Conservation (phyloP, 2,113 vertebrate genomes). For the Indicator indicator region DNA sequence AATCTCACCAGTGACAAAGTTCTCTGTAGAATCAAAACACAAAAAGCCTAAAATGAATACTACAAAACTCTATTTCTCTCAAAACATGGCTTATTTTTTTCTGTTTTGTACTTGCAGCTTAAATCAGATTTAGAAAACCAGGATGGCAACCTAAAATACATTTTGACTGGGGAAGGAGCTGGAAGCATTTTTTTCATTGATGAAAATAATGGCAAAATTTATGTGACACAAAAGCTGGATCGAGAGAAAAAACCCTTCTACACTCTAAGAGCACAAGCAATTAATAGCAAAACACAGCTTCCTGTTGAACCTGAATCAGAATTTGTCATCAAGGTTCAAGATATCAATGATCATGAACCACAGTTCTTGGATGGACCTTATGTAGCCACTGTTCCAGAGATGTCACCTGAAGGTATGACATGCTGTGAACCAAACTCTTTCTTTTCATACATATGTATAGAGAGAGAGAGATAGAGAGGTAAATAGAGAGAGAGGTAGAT, state of each 20-base stretch:
- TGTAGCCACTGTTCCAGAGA: slow-evolving; percentile 88
- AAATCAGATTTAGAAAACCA: slow-evolving; percentile 86
- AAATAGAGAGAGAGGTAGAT: too few relatives aligned
- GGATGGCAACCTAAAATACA: slow-evolving; percentile 80
- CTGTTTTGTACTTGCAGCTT: slow-evolving; percentile 75
- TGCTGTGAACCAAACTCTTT: not conserved
- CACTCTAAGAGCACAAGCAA: slow-evolving; percentile 83
- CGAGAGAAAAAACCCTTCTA: slow-evolving; percentile 89
- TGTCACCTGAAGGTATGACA: slow-evolving; percentile 87
- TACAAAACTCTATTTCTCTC: not conserved
- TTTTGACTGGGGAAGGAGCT: slow-evolving; percentile 86
- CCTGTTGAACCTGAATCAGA: slow-evolving; percentile 89
- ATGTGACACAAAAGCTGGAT: slow-evolving; percentile 81
- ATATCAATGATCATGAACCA: slow-evolving; percentile 91
- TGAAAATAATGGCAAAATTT: slow-evolving; percentile 82
- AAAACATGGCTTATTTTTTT: not conserved
- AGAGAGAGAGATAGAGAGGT: too few relatives aligned
- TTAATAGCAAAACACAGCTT: slow-evolving; percentile 76
- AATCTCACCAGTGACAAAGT: not conserved
- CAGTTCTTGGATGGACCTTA: slow-evolving; percentile 91
- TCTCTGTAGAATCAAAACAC: not conserved
- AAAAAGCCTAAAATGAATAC: not conserved
- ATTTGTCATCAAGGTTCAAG: slow-evolving; percentile 91
- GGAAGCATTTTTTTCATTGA: slow-evolving; percentile 84
- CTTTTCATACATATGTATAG: too few relatives aligned